Evolutionary conservation across 2,113 vertebrate species (phyloP).

Genomic region (Psettodes erumei): DNA sequence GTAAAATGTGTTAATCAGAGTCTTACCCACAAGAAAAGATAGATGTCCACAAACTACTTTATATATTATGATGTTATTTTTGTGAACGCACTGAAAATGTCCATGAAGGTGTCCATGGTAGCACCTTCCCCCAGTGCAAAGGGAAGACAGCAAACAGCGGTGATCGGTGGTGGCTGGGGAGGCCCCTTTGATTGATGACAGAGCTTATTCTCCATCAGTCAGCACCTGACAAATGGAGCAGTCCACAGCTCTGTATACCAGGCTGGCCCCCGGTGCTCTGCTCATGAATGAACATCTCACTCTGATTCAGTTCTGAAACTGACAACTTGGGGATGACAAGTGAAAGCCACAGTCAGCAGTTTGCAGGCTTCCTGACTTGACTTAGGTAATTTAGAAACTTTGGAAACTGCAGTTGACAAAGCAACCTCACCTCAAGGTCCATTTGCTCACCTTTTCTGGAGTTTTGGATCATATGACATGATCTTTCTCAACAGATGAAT

Average conservation of each 20-base stretch:
- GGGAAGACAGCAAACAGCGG: slow-evolving; percentile 19
- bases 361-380: slow-evolving; percentile 6
- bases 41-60: background rate
- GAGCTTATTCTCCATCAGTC: slow-evolving; percentile 61
- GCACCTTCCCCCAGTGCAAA: background rate
- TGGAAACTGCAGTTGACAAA: background rate
- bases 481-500: background rate
- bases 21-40: background rate
- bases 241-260: slow-evolving; percentile 33
- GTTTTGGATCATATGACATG: background rate
- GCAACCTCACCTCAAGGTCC: background rate
- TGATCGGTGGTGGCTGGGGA: slow-evolving; percentile 10
- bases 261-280: background rate
- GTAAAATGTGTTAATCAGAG: too few relatives aligned
- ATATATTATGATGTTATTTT: slow-evolving; percentile 2
- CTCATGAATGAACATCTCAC: slow-evolving; percentile 44
- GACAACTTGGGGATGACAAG: slow-evolving; percentile 21
- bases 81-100: background rate
- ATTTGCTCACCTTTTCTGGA: background rate
- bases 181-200: slow-evolving; percentile 43
- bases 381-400: background rate
- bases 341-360: slow-evolving; percentile 31
- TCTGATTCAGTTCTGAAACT: slow-evolving; percentile 29
- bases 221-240: slow-evolving; percentile 40
- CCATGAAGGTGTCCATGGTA: too few relatives aligned